A percentile compares a stretch with the other conserved stretches of the same genome.
Conservation (phyloP, 2,113 vertebrate species). For the Irena cyanogastra region DNA sequence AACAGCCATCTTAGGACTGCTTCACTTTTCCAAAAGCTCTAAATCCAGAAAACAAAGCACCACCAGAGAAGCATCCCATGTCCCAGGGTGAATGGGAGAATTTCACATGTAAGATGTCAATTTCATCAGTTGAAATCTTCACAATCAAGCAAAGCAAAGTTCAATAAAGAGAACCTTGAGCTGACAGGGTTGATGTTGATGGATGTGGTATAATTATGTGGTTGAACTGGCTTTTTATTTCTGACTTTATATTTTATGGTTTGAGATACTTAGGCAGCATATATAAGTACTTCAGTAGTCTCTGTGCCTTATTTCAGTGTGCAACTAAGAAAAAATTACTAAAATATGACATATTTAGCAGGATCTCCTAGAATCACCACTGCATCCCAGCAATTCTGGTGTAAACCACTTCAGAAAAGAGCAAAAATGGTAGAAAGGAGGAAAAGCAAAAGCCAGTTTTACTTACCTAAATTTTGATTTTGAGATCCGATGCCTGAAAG, state of each 20-base stretch:
- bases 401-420: not conserved
- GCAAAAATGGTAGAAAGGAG: not conserved
- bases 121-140: not conserved
- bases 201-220: not conserved
- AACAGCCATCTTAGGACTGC: not conserved
- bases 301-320: not conserved
- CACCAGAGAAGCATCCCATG: not conserved
- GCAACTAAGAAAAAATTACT: not conserved
- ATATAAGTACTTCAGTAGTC: not conserved
- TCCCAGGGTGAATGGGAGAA: not conserved
- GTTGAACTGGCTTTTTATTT: not conserved
- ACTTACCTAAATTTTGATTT: slow-evolving; percentile 99
- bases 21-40: not conserved
- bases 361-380: not conserved
- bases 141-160: not conserved
- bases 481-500: slow-evolving; percentile 98
- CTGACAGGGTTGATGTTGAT: not conserved
- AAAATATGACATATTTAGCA: not conserved
- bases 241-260: not conserved
- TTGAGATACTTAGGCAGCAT: not conserved
- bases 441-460: slow-evolving; percentile 39
- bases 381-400: not conserved
- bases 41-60: not conserved
- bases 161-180: not conserved
- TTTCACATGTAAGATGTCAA: not conserved